Evolutionary conservation across 2,113 vertebrate species (phyloP), one percentile per base, ranked within the genome.

Genomic region (Marmota monax): DNA sequence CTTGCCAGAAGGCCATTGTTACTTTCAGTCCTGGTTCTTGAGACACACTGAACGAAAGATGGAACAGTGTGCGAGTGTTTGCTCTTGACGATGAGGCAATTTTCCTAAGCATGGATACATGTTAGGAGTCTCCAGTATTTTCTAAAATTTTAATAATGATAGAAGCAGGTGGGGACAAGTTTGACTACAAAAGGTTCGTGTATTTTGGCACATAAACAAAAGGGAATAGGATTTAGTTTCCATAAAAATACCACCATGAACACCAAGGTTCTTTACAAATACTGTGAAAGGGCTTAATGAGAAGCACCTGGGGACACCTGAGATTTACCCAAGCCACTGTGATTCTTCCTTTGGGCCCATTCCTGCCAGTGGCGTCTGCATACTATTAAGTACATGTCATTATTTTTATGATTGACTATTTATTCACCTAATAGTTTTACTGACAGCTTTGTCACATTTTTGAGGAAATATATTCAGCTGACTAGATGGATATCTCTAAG

Each of bases 71-170:
- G 4, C 34, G 45, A n/a, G 3, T 20, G 79, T 65, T 92, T 61
- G 1, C 69, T 88, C 25, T 74, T 18, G 11, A 53, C 0, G 58
- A 74, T 18, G 51, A 89, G 37, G 88, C 16, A 16, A 37, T 92
- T 94, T 97, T 48, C 79, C 73, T 76, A 72, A 89, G 58, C 63
- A 65, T 0, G 2, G 63, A 72, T 14, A 69, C 25, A 45, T 93
- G 92, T 96, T 77, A 87, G 91, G 76, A 84, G 73, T 90, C 45
- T 94, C 70, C 37, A 53, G n/a, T 67, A 69, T 85, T 93, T 96
- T 95, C 67, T 90, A 58, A 92, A 79, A 90, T 82, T 61, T 86
- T 88, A 67, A 69, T 4, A 34, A 32, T 12, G 70, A 56, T n/a
- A n/a, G 37, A 83, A 63, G 58, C 27, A 20, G 14, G 11, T 7